Evolutionary conservation across 92 coral and sea anemone genomes (phyloP).

Genomic region (Hydrozoanthus gracilis): DNA sequence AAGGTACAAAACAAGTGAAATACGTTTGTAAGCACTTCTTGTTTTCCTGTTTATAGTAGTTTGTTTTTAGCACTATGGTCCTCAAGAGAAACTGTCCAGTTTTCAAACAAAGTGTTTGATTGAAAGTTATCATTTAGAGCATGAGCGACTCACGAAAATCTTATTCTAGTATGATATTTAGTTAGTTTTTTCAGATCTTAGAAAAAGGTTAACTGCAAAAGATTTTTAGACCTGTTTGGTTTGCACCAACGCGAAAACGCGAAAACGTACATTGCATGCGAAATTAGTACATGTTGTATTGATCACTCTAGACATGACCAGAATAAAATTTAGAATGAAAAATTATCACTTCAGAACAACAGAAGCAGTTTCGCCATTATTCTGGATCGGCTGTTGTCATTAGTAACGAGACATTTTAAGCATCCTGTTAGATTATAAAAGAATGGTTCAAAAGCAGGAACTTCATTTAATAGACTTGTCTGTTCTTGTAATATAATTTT

Average conservation of each 20-base stretch:
- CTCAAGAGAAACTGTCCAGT: too few species aligned
- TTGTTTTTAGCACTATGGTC: too few species aligned
- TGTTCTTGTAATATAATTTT: slow-evolving; percentile 3
- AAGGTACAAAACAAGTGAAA: too few species aligned
- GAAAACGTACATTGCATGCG: neutral
- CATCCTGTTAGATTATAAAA: slow-evolving; percentile 28
- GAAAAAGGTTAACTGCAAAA: neutral
- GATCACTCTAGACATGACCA: slow-evolving; percentile 16
- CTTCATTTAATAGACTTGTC: slow-evolving; percentile 49
- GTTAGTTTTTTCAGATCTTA: neutral
- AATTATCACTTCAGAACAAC: slow-evolving; percentile 22
- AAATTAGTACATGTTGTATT: neutral
- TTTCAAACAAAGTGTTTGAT: too few species aligned
- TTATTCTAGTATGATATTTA: neutral
- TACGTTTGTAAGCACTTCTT: too few species aligned
- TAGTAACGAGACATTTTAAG: slow-evolving; percentile 29
- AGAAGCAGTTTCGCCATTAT: slow-evolving; percentile 17
- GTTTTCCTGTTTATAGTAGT: too few species aligned
- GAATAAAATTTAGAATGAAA: slow-evolving; percentile 15
- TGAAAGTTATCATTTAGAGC: neutral
- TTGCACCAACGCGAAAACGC: neutral
- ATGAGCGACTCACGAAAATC: neutral
- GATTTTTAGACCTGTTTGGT: too few species aligned
- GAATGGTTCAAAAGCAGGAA: slow-evolving; percentile 39
- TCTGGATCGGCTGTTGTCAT: slow-evolving; percentile 33